phyloP scores from a whole-genome alignment of 2,888 invertebrate genomes.

The Rhopalosiphum nymphaeae region DNA sequence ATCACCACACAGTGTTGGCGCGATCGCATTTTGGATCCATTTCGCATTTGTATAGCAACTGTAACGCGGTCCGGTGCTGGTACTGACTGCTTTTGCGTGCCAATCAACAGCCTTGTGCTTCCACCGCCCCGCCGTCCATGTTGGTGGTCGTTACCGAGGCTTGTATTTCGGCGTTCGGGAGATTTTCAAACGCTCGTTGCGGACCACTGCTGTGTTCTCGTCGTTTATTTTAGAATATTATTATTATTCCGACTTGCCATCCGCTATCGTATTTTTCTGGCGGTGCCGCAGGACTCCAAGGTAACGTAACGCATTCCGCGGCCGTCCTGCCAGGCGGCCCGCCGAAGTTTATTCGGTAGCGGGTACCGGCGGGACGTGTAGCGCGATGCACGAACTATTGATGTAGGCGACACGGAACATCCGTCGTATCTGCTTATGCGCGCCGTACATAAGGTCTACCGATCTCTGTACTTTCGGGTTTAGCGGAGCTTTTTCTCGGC shows the following conservation, averaged over 20 bases:
- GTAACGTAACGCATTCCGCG: conserved; percentile 46
- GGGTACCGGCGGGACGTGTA: background rate
- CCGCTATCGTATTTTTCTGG: background rate
- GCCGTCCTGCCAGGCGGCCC: background rate
- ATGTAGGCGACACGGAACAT: background rate
- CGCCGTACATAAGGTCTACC: background rate
- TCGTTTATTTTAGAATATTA: background rate
- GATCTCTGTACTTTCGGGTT: background rate
- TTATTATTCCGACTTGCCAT: background rate
- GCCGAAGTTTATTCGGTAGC: background rate
- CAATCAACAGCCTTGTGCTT: conserved; percentile 59
- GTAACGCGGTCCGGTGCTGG: conserved; percentile 14
- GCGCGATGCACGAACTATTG: background rate
- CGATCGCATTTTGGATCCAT: conserved; percentile 16
- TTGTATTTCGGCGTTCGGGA: conserved; percentile 13
- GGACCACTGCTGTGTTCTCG: background rate
- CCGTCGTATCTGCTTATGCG: background rate
- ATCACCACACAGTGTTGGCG: conserved; percentile 57
- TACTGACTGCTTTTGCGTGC: conserved; percentile 22
- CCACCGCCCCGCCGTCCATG: conserved; percentile 6
- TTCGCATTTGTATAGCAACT: conserved; percentile 47
- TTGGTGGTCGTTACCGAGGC: conserved; percentile 51
- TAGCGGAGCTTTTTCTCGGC: background rate
- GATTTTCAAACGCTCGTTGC: background rate
- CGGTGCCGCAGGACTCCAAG: conserved; percentile 26